Percentiles rank a stretch among this genome's conserved stretches.
These are phyloP conservation scores for Anagrus nilaparvatae DNA, from an alignment of 1,140 invertebrate genomes.

Conservation along the genomic window DNA sequence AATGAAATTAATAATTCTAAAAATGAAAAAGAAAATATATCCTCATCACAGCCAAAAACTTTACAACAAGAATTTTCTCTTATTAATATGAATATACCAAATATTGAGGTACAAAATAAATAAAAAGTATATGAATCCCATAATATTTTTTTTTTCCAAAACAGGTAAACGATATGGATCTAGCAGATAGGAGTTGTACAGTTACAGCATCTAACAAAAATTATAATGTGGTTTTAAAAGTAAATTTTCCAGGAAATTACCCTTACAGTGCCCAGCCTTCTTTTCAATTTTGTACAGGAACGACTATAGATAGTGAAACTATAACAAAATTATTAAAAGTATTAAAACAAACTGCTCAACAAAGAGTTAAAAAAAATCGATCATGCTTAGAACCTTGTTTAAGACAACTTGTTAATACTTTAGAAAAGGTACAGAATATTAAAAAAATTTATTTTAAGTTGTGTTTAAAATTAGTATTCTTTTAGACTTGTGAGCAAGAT, in stretches of 20 bases:
- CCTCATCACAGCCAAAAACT: conserved; percentile 46
- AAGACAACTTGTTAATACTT: conserved; percentile 56
- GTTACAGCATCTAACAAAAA: conserved; percentile 64
- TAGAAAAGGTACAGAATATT: conserved; percentile 46
- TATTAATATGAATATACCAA: conserved; percentile 77
- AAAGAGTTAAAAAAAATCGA: conserved; percentile 64
- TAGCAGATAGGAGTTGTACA: conserved; percentile 58
- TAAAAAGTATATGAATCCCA: not conserved
- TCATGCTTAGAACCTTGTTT: conserved; percentile 74
- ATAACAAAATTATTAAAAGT: conserved; percentile 56
- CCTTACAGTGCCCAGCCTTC: conserved; percentile 62
- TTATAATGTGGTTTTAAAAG: conserved; percentile 63
- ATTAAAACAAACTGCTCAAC: conserved; percentile 60
- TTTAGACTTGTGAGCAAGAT: conserved; percentile 37
- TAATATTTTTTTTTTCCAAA: not conserved
- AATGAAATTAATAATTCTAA: conserved; percentile 26
- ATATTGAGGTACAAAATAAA: conserved; percentile 63
- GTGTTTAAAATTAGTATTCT: too few relatives aligned
- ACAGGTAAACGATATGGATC: conserved; percentile 52
- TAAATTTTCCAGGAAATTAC: conserved; percentile 70
- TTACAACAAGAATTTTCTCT: conserved; percentile 81
- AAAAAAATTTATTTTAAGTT: conserved; percentile 8
- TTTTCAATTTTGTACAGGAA: conserved; percentile 56
- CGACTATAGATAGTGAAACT: conserved; percentile 49
- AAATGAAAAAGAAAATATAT: conserved; percentile 34